Conservation (phyloP, 2,888 invertebrate genomes). For the Trachelus troglodyta region DNA sequence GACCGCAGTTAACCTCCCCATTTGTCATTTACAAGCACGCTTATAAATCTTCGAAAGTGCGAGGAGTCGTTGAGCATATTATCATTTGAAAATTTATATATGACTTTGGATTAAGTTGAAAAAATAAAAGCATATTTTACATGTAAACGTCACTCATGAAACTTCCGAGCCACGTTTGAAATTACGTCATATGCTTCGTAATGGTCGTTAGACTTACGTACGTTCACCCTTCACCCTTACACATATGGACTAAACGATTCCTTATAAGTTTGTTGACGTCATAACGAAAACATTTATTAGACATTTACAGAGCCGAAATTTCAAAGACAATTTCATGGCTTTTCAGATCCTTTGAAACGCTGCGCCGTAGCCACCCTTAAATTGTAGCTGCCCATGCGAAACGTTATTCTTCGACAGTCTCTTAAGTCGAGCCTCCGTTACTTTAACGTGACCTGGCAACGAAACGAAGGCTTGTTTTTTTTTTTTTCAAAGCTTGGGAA, state of each 20-base stretch:
- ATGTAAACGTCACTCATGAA: slow-evolving; percentile 44
- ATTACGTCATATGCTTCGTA: neutral
- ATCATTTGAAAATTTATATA: slow-evolving; percentile 43
- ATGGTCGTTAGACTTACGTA: neutral
- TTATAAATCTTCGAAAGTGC: slow-evolving; percentile 41
- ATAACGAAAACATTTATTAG: neutral
- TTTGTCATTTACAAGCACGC: slow-evolving; percentile 43
- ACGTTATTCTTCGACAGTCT: slow-evolving; percentile 9
- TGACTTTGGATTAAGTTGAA: slow-evolving; percentile 36
- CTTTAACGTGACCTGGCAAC: slow-evolving; percentile 50
- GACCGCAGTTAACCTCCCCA: slow-evolving; percentile 21
- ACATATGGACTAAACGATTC: too few species aligned
- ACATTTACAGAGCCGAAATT: neutral
- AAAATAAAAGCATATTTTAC: slow-evolving; percentile 48
- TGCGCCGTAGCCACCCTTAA: neutral
- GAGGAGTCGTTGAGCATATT: slow-evolving; percentile 40
- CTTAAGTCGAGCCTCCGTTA: slow-evolving; percentile 34
- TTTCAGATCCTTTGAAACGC: neutral
- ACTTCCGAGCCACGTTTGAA: slow-evolving; percentile 17
- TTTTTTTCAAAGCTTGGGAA: neutral
- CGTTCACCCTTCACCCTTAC: neutral
- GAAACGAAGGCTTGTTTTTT: slow-evolving; percentile 24
- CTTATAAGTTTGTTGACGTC: too few species aligned
- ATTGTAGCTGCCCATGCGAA: neutral
- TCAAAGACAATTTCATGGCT: neutral